Conservation (phyloP, 2,888 invertebrate genomes). For the Melanotus villosus region DNA sequence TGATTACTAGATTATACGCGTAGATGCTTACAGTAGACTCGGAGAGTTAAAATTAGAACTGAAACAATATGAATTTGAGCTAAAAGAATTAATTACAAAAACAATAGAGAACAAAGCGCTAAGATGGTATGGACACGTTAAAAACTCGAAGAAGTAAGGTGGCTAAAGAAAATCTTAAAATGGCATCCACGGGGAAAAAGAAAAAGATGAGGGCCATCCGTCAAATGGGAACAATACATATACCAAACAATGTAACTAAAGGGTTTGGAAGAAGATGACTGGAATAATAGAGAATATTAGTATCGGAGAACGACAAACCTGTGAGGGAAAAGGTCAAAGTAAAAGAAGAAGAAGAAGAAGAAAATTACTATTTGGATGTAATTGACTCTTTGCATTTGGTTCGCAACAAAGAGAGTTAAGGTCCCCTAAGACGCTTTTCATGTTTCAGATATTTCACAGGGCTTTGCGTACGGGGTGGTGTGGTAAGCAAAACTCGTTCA, state of each 20-base stretch:
- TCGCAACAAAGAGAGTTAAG: too few species aligned
- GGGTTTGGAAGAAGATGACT: not conserved
- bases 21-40: not conserved
- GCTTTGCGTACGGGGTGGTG: too few species aligned
- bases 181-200: not conserved
- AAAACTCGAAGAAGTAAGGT: not conserved
- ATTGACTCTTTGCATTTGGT: too few species aligned
- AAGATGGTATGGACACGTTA: constrained; percentile 13
- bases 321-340: constrained; percentile 1
- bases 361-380: too few species aligned
- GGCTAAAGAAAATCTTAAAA: not conserved
- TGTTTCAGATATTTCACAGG: too few species aligned
- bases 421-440: too few species aligned
- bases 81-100: not conserved
- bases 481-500: too few species aligned
- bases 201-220: not conserved
- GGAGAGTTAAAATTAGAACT: not conserved
- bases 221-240: constrained; percentile 7
- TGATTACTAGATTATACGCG: too few species aligned
- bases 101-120: constrained; percentile 4
- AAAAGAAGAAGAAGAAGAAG: not conserved
- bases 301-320: not conserved
- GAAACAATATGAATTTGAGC: not conserved
- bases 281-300: not conserved
- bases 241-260: not conserved